Base-by-base conservation (phyloP, 2,797 vertebrate genomes). In the Toxotes lorentzi region DNA sequence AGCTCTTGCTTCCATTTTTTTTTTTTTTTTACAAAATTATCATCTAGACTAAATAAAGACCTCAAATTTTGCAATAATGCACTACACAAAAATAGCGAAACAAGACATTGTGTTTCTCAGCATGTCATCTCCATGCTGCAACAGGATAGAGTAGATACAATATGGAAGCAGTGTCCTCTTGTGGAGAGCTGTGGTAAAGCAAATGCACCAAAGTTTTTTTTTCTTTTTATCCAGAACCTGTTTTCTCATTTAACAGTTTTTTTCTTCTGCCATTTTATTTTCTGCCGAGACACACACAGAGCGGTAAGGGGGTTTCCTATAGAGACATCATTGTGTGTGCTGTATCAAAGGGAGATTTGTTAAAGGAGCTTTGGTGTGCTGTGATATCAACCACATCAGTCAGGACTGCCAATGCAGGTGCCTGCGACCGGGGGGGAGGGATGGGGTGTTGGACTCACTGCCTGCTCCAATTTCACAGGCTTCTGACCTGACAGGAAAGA, bases 271-370 rank as follows among this genome's bases (percentile, higher is more conserved):
- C 21, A 27, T 73, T 85, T 71, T 82, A 30, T 68, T 70, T 61
- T 47, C 17, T 80, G 38, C 71, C 59, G 41, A 48, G 50, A 40
- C 47, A 14, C 62, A 23, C 27, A 53, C 48, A 74, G 1, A 73
- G 73, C 81, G 72, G 67, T 82, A 65, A 76, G 80, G 62, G 72
- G 78, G 57, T 82, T 80, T 85, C 79, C 90, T 82, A 95, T 92
- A 95, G 91, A 94, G 92, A 87, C 85, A 69, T 83, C 88, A 94
- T 95, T 95, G 95, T 96, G 84, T 88, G 85, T 32, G 51, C 81
- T 56, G 65, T 88, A 93, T 95, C 94, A 95, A 95, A 95, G 95
- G 90, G 89, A 90, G 90, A 93, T 87, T 91, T 95, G 93, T 94
- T 91, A 69, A 86, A 87, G 89, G 82, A 86, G 86, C 91, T 93